These are phyloP conservation scores for Coreoperca whiteheadi DNA, from an alignment of 2,113 vertebrate species.

Conservation along the genomic window DNA sequence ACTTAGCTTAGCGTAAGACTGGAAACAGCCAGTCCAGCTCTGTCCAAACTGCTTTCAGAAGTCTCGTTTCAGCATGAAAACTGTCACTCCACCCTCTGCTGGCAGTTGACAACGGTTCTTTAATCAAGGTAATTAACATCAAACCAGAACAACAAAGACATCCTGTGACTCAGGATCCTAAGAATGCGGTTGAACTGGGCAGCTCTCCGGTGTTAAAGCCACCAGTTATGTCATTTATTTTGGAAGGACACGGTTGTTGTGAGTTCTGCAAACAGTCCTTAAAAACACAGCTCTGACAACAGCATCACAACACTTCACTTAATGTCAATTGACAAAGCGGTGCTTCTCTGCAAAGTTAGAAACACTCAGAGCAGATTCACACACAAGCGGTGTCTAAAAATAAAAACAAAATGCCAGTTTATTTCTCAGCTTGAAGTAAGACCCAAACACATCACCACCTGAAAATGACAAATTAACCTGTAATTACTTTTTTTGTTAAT, in stretches of 20 bases:
- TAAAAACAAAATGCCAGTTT: slow-evolving; percentile 25
- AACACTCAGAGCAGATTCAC: background rate
- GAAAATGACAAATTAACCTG: background rate
- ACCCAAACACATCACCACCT: background rate
- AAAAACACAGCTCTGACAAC: background rate
- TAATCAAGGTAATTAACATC: background rate
- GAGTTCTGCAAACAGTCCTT: background rate
- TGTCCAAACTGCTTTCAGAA: background rate
- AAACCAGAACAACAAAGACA: background rate
- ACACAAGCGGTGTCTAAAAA: slow-evolving; percentile 14
- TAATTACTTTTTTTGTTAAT: background rate
- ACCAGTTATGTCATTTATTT: background rate
- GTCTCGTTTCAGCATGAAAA: background rate
- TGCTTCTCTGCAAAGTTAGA: background rate
- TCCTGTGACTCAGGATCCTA: too few relatives aligned
- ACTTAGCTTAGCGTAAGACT: background rate
- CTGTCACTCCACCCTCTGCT: background rate
- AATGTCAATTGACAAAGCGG: background rate
- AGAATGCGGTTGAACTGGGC: background rate
- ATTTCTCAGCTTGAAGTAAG: background rate
- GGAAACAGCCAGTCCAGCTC: background rate
- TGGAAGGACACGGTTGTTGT: background rate
- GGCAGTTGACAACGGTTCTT: background rate
- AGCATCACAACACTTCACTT: background rate
- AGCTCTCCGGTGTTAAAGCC: background rate